phyloP scores from a whole-genome alignment of 2,797 vertebrate species.

The Halcyon chelicuti region DNA sequence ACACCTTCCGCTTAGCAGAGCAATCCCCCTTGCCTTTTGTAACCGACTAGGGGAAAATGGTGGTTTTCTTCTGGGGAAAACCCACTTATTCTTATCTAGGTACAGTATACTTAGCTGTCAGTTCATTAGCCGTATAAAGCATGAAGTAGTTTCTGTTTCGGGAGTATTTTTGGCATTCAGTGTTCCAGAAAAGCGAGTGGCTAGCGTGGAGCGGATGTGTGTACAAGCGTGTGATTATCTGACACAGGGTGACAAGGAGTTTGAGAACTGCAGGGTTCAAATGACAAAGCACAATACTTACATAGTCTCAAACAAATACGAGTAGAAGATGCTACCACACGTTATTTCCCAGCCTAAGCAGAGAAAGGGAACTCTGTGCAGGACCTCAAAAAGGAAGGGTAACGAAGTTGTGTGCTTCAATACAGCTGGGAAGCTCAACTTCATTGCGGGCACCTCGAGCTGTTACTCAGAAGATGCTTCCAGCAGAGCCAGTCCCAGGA shows the following conservation, averaged over 20 bases:
- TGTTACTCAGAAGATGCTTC: background rate
- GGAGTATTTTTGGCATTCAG: background rate
- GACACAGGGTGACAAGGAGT: fast-evolving
- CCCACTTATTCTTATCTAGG: background rate
- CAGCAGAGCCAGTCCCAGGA: background rate
- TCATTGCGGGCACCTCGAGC: background rate
- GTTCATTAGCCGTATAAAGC: background rate
- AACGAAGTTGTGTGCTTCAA: fast-evolving
- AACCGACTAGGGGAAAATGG: background rate
- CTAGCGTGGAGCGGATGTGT: background rate
- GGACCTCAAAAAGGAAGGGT: background rate
- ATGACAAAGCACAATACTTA: background rate
- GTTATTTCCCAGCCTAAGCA: background rate
- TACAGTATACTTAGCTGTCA: background rate
- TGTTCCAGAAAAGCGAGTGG: background rate
- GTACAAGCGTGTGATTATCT: background rate
- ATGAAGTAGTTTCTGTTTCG: background rate
- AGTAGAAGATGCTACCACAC: background rate
- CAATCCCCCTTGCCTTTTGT: background rate
- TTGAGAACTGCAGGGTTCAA: background rate
- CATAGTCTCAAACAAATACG: background rate
- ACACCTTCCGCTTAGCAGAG: background rate
- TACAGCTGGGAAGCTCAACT: background rate
- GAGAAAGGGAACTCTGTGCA: background rate
- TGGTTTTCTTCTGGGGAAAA: background rate